Base-by-base conservation (phyloP, 2,797 vertebrate genomes). In the Periophthalmus magnuspinnatus region DNA sequence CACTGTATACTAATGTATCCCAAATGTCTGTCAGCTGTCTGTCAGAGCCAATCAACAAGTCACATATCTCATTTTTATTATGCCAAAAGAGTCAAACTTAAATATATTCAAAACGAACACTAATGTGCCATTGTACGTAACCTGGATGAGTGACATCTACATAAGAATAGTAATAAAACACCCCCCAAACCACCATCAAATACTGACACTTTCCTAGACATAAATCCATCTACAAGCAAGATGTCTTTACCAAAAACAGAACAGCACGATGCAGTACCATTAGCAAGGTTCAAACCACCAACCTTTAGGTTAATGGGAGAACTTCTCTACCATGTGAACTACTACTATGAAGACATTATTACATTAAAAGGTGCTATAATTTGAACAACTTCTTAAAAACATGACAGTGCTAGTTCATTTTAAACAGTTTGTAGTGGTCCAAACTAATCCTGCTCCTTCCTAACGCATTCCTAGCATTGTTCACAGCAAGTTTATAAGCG, bases 11-110 rank as follows among this genome's bases (percentile, higher is more conserved):
- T 58, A 58, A 58, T 58, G 28, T 58, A 32, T 58, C 56, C 56
- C 56, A 58, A 58, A 36, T 60, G 58, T 60, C 58, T 60, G 58
- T 60, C 33, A 60, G 58, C 32, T 60, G 58, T 60, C 58, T 60
- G 33, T 60, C 56, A 58, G 14, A 58, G 56, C 5, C 56, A 58
- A 16, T 58, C 56, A 58, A 8, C 56, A 32, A 28, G 21, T 17
- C 28, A 14, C 55, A 58, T 13, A 33, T 58, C 56, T 7, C 56
- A 58, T 58, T 56, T 56, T 6, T 58, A 32, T 17, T 58, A 58
- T 32, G 24, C 13, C 56, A 16, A 33, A 58, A 58, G 24, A 32
- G 24, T 58, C 28, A 33, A 7, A 16, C 16, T 32, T 17, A 33
- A 33, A 58, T 58, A 36, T 60, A 32, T 57, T 32, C 24, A 57